These are phyloP conservation scores for Euspilapteryx auroguttella DNA, from an alignment of 2,888 invertebrate genomes.

Conservation along the genomic window DNA sequence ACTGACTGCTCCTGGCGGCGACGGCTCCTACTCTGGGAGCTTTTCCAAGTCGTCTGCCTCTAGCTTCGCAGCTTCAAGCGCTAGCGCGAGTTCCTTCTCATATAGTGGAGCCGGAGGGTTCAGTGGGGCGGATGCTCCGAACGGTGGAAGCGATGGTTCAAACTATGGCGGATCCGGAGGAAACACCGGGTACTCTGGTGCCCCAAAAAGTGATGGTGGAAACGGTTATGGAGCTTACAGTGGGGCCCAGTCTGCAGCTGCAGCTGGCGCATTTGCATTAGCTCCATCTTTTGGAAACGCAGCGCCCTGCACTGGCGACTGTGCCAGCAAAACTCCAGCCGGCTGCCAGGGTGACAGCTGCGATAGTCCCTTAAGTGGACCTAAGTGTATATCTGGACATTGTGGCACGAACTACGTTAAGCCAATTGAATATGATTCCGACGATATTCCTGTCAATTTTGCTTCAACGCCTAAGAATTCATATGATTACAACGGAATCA, in stretches of 20 bases:
- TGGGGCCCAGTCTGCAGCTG: constrained; percentile 12
- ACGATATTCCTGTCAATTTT: constrained; percentile 13
- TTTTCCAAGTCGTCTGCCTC: constrained; percentile 41
- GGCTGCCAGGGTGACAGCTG: constrained; percentile 21
- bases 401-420: constrained; percentile 6
- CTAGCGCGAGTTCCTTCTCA: constrained; percentile 40
- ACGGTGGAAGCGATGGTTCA: background rate
- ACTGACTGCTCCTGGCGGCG: constrained; percentile 18
- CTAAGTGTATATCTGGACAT: constrained; percentile 1
- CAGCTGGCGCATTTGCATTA: constrained; percentile 11
- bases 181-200: background rate
- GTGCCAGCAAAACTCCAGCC: constrained; percentile 9
- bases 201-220: background rate
- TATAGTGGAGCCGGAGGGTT: constrained; percentile 21
- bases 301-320: constrained; percentile 5
- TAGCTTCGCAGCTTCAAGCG: constrained; percentile 39
- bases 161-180: background rate
- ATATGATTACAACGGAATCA: too few species aligned
- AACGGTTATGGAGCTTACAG: constrained; percentile 7
- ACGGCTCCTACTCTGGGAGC: constrained; percentile 39
- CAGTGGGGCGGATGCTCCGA: constrained; percentile 4
- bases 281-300: constrained; percentile 8
- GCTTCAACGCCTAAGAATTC: too few species aligned
- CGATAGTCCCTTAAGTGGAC: constrained; percentile 5
- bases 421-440: constrained; percentile 4